Percentiles rank a stretch among this genome's conserved stretches.
Conservation (phyloP, 2,797 vertebrate species). For the Petrocephalus schoutedeni region DNA sequence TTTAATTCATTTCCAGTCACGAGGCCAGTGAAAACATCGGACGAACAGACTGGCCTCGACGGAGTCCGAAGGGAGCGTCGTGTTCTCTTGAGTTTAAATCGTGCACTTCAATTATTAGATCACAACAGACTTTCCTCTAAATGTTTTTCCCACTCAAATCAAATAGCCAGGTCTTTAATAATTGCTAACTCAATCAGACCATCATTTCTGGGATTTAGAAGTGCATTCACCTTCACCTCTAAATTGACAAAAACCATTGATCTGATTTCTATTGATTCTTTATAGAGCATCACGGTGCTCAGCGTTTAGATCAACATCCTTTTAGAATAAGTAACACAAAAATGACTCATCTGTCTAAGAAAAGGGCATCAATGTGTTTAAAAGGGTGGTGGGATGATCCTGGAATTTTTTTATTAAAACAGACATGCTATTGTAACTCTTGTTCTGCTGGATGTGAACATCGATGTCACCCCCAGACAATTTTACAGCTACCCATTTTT, state of each 20-base stretch:
- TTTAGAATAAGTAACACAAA: conserved; percentile 9
- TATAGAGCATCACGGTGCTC: conserved; percentile 13
- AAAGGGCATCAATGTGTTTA: neutral
- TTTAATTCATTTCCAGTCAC: neutral
- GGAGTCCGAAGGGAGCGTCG: neutral
- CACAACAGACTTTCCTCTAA: conserved; percentile 17
- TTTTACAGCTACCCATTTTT: neutral
- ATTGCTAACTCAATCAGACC: conserved; percentile 21
- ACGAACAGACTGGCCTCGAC: neutral
- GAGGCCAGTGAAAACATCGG: neutral
- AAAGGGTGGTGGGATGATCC: neutral
- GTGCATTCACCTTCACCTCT: conserved; percentile 19
- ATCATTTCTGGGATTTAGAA: conserved; percentile 23
- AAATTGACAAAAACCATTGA: conserved; percentile 6
- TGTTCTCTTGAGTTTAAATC: conserved; percentile 4
- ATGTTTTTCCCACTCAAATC: conserved; percentile 23
- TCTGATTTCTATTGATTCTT: conserved; percentile 22
- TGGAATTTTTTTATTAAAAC: conserved; percentile 1
- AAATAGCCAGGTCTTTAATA: conserved; percentile 20
- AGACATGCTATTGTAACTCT: neutral
- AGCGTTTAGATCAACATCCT: conserved; percentile 17
- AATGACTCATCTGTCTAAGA: neutral
- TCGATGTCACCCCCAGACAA: neutral
- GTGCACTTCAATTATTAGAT: conserved; percentile 18
- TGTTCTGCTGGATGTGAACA: neutral